Evolutionary conservation across 2,888 invertebrate genomes (phyloP).

Genomic region (Orthosia cruda): DNA sequence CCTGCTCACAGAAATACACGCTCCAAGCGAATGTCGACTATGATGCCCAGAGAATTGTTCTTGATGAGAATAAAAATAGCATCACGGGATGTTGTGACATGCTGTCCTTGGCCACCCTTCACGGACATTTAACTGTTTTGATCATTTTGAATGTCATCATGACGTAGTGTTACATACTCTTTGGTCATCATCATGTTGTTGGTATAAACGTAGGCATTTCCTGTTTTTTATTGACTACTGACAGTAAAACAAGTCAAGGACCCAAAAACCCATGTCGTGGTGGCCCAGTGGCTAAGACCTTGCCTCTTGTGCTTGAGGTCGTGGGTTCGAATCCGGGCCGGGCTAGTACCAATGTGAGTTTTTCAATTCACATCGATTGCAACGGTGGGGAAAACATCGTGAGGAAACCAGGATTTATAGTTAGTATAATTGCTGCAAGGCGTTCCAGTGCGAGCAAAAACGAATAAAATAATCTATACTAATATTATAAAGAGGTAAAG

Average conservation of each 20-base stretch:
- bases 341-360: too few relatives aligned
- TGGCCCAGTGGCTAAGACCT: too few relatives aligned
- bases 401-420: too few relatives aligned
- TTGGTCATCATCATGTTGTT: conserved; percentile 41
- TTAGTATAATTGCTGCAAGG: too few relatives aligned
- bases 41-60: conserved; percentile 41
- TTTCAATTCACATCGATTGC: too few relatives aligned
- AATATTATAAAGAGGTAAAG: too few relatives aligned
- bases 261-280: background rate
- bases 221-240: conserved; percentile 33
- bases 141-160: conserved; percentile 63
- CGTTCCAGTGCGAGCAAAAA: too few relatives aligned
- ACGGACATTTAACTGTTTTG: conserved; percentile 71
- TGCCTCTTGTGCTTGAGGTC: too few relatives aligned
- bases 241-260: conserved; percentile 4
- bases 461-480: too few relatives aligned
- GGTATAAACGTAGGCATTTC: conserved; percentile 33
- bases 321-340: too few relatives aligned
- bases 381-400: too few relatives aligned
- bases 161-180: too few relatives aligned
- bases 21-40: conserved; percentile 56
- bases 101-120: conserved; percentile 76
- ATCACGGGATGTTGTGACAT: conserved; percentile 42
- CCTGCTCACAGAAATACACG: conserved; percentile 47
- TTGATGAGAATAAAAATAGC: conserved; percentile 36